phyloP scores from a whole-genome alignment of 2,888 invertebrate genomes.

The Leptarthrus brevirostris region DNA sequence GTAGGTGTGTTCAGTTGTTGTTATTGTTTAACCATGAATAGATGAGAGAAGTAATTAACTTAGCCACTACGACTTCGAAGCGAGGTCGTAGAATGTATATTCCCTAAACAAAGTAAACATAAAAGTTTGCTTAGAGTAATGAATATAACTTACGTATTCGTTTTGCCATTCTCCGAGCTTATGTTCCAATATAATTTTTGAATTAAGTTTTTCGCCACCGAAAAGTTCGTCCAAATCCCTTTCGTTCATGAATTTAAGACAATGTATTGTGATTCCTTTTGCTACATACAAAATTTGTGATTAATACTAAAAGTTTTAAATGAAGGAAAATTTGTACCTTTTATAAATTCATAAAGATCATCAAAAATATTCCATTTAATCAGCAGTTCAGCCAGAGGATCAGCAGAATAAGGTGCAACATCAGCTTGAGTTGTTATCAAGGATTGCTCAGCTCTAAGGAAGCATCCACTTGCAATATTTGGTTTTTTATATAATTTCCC shows the following conservation, averaged over 20 bases:
- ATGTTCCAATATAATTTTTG: constrained; percentile 2
- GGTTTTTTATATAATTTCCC: no score
- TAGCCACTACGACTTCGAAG: not conserved
- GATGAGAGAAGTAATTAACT: no score
- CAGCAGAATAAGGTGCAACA: not conserved
- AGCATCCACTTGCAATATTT: no score
- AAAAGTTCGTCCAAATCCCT: constrained; percentile 1
- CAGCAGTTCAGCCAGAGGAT: not conserved
- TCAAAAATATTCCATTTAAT: not conserved
- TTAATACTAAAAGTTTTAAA: no score
- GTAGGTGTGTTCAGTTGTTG: no score
- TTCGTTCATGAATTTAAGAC: constrained; percentile 3
- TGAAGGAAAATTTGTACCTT: not conserved
- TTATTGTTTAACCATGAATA: no score
- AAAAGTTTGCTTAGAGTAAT: not conserved
- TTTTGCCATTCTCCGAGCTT: constrained; percentile 7
- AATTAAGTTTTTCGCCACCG: not conserved
- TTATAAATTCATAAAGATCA: not conserved
- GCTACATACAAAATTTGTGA: not conserved
- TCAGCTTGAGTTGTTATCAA: no score
- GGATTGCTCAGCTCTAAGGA: no score
- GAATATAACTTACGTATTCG: not conserved
- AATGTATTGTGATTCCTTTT: not conserved
- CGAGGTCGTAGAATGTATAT: not conserved
- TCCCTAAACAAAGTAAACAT: not conserved